Evolutionary conservation across 2,113 vertebrate species (phyloP).

Genomic region (Chloropsis hardwickii): DNA sequence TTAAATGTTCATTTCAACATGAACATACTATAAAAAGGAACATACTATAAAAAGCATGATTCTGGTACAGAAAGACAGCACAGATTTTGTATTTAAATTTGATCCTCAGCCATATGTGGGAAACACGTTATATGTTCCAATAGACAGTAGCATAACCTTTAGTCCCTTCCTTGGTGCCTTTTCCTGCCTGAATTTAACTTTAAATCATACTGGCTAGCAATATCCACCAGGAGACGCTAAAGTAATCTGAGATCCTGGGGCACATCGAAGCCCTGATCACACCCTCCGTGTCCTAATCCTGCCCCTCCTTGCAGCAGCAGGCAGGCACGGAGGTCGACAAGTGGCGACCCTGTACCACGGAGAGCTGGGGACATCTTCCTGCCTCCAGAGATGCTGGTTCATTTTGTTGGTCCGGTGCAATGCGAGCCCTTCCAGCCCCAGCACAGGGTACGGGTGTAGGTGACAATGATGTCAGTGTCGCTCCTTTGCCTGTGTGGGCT

Average conservation of each 20-base stretch:
- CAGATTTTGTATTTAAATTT: neutral
- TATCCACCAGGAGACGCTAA: conserved; percentile 55
- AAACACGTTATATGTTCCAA: neutral
- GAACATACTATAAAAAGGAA: neutral
- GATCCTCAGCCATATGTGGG: neutral
- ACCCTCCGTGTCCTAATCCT: neutral
- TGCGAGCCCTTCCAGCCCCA: neutral
- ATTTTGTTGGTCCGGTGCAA: fast-evolving
- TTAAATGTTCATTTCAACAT: neutral
- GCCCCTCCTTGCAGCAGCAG: neutral
- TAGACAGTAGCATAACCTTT: neutral
- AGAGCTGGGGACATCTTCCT: neutral
- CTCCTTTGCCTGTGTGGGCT: neutral
- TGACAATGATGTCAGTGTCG: neutral
- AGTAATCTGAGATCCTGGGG: conserved; percentile 22
- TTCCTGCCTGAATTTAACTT: neutral
- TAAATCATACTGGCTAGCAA: neutral
- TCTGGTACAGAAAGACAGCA: neutral
- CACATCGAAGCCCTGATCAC: neutral
- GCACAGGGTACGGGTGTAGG: neutral
- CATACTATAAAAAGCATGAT: neutral
- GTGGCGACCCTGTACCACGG: neutral
- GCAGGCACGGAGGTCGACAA: neutral
- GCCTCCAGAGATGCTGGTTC: neutral
- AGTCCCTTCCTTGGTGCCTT: neutral